phyloP scores from a whole-genome alignment of 2,888 invertebrate genomes.

The Callyntrura sp. region DNA sequence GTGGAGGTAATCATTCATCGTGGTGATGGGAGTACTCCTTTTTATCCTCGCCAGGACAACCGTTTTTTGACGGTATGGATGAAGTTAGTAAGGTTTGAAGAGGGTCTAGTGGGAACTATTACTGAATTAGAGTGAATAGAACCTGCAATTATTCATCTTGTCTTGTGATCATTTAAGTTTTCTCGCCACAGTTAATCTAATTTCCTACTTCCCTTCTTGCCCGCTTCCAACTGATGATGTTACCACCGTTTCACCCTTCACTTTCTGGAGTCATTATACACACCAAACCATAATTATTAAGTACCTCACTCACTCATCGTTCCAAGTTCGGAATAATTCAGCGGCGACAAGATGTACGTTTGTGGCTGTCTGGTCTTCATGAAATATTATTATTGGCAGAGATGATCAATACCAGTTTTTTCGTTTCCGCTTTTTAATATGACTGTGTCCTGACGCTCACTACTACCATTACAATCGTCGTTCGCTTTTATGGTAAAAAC shows the following conservation, averaged over 20 bases:
- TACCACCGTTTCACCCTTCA: background rate
- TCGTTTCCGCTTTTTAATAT: slow-evolving; percentile 36
- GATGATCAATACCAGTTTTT: slow-evolving; percentile 40
- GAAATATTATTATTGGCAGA: slow-evolving; percentile 40
- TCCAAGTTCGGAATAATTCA: background rate
- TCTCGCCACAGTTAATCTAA: slow-evolving; percentile 27
- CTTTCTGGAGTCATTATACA: slow-evolving; percentile 15
- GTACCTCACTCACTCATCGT: slow-evolving; percentile 5
- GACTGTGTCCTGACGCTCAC: background rate
- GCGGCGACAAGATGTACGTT: background rate
- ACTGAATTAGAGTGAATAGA: slow-evolving; percentile 26
- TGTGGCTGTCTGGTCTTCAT: background rate
- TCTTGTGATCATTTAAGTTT: slow-evolving; percentile 75
- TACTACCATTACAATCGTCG: slow-evolving; percentile 32
- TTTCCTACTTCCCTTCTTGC: slow-evolving; percentile 44
- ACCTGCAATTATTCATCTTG: slow-evolving; percentile 77
- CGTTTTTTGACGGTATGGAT: background rate
- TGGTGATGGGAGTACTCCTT: background rate
- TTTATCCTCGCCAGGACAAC: background rate
- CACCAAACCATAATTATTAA: slow-evolving; percentile 37
- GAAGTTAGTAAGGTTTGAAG: background rate
- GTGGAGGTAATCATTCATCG: background rate
- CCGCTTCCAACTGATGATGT: background rate
- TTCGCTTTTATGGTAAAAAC: slow-evolving; percentile 35
- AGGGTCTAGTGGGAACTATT: background rate